Evolutionary conservation across 1,140 invertebrate species (phyloP), one percentile per base, ranked within the genome.

Genomic region (Campoletis sonorensis): DNA sequence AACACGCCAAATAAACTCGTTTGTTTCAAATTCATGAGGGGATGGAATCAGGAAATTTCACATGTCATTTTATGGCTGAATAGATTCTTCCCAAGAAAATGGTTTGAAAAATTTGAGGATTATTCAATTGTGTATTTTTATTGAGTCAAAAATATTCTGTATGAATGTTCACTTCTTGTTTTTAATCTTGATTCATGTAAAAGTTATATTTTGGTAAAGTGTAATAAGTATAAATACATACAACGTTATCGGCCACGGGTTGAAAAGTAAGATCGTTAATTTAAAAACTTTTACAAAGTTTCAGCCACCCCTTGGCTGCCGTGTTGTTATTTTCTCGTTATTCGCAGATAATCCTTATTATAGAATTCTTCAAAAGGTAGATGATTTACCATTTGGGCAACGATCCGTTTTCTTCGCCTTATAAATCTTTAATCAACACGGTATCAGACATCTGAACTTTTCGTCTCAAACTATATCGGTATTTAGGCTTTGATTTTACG

Each of bases 251-350:
- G 70, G 51, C n/a, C n/a, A 54, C 18, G 1, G 51, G n/a, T 54
- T 54, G 51, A 54, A n/a, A 54, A 54, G 51, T 54, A n/a, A 21
- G 51, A 54, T 54, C 51, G 51, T n/a, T 54, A 54, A 54, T 54
- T 54, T n/a, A 11, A 54, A 54, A 54, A 54, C 51, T 54, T 54
- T 54, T n/a, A 18, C 51, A 54, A 45, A 45, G 40, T 45, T 45
- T 45, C 18, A 3, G 51, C 51, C 51, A 21, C 51, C 51, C 51
- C n/a, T 15, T 5, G 16, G 51, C 51, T 18, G 51, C 8, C 18
- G 16, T 54, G 51, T 54, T 54, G 18, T 18, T 54, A 21, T n/a
- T n/a, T 54, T 54, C 4, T 8, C 18, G 51, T 54, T 54, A n/a
- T 54, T 8, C 51, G n/a, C 51, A n/a, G 51, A 54, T 54, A 21